phyloP scores from a whole-genome alignment of 2,797 vertebrate species.

The Oreonectes daqikongensis region DNA sequence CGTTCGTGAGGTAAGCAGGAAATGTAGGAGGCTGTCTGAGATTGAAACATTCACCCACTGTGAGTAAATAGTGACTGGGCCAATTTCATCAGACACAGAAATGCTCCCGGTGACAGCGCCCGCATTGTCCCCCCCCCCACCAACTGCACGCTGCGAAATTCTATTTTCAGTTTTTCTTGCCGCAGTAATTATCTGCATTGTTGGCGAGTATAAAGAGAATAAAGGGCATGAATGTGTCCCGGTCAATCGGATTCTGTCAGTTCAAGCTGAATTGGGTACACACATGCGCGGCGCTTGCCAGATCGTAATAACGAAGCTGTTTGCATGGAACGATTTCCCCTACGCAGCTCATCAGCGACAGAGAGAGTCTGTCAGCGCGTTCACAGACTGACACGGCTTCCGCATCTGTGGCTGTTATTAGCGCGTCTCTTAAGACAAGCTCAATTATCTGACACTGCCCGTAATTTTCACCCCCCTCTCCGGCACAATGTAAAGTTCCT shows the following conservation, averaged over 20 bases:
- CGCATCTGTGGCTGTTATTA: conserved; percentile 85
- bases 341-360: conserved; percentile 86
- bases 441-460: conserved; percentile 89
- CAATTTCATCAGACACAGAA: conserved; percentile 72
- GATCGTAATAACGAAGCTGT: conserved; percentile 84
- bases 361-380: conserved; percentile 85
- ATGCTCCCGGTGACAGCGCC: conserved; percentile 76
- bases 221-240: conserved; percentile 85
- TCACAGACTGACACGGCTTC: conserved; percentile 84
- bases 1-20: conserved; percentile 33
- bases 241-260: conserved; percentile 89
- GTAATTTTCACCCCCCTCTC: conserved; percentile 87
- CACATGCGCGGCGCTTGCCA: conserved; percentile 81
- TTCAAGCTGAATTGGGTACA: conserved; percentile 84
- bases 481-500: conserved; percentile 86
- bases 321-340: conserved; percentile 86
- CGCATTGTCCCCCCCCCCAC: conserved; percentile 78
- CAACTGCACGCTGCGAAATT: conserved; percentile 77
- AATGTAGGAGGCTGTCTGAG: conserved; percentile 48
- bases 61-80: conserved; percentile 70
- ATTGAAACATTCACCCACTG: conserved; percentile 54
- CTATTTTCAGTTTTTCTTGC: conserved; percentile 86
- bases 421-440: conserved; percentile 86
- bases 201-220: conserved; percentile 86
- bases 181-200: conserved; percentile 87